These are phyloP conservation scores for Diachrysia chrysitis DNA, from an alignment of 2,888 invertebrate genomes.

Conservation along the genomic window DNA sequence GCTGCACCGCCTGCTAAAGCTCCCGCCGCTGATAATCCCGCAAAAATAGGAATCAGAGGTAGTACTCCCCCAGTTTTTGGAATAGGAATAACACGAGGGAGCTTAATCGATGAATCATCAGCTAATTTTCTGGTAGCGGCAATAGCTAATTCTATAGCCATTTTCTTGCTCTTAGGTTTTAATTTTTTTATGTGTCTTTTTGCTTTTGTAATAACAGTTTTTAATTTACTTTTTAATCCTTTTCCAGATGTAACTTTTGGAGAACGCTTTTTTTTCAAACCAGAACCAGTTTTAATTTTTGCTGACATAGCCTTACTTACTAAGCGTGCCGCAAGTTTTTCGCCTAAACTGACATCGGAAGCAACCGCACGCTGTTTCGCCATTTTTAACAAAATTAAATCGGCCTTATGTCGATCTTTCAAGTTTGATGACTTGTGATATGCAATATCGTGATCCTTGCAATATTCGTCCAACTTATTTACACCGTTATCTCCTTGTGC, in stretches of 20 bases:
- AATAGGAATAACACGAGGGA: not conserved
- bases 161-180: constrained; percentile 13
- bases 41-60: not conserved
- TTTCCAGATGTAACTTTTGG: not conserved
- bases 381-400: constrained; percentile 9
- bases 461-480: not conserved
- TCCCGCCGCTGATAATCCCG: not conserved
- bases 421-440: not conserved
- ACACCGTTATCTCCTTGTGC: not conserved
- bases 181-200: not conserved
- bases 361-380: constrained; percentile 41
- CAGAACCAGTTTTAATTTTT: not conserved
- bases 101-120: constrained; percentile 19
- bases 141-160: constrained; percentile 20
- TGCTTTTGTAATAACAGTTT: not conserved
- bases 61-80: not conserved
- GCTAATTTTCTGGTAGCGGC: constrained; percentile 16
- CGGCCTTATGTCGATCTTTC: not conserved
- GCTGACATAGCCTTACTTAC: not conserved
- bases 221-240: not conserved
- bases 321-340: not conserved
- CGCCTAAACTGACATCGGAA: constrained; percentile 52
- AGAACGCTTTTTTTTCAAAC: not conserved
- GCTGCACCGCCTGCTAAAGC: constrained; percentile 63
- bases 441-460: not conserved